phyloP scores from a whole-genome alignment of 2,888 invertebrate species.

The Agriopis leucophaearia region DNA sequence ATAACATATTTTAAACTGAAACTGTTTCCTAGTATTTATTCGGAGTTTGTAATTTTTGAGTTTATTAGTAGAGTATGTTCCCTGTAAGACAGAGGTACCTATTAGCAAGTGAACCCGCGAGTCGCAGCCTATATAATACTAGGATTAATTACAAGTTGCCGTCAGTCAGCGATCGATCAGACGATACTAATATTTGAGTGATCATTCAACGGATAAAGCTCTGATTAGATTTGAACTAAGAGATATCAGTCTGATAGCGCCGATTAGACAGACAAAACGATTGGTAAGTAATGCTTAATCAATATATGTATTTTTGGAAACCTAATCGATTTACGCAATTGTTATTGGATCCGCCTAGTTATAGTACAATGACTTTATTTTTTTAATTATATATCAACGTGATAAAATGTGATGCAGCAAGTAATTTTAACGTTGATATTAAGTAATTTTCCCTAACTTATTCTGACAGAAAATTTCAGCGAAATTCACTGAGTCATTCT shows the following conservation, averaged over 20 bases:
- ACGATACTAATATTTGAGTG: slow-evolving; percentile 36
- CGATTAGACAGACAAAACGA: slow-evolving; percentile 8
- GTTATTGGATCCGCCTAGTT: slow-evolving; percentile 3
- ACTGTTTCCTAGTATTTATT: too few relatives aligned
- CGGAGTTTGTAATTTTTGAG: too few relatives aligned
- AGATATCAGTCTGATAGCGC: slow-evolving; percentile 10
- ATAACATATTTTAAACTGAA: too few relatives aligned
- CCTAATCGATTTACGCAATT: not conserved
- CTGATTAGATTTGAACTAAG: slow-evolving; percentile 31
- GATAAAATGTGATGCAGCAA: not conserved
- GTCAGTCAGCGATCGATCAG: slow-evolving; percentile 41
- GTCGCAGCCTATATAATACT: not conserved
- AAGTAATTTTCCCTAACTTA: not conserved
- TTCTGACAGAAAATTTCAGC: too few relatives aligned
- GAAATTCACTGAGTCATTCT: too few relatives aligned
- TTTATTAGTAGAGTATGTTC: too few relatives aligned
- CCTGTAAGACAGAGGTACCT: not conserved
- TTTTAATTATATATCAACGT: slow-evolving; percentile 6
- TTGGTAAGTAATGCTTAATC: not conserved
- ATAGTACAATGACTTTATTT: not conserved
- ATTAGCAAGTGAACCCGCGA: not conserved
- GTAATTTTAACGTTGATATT: not conserved
- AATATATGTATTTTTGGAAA: not conserved
- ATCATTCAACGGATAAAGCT: slow-evolving; percentile 36
- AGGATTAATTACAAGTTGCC: slow-evolving; percentile 20